Conservation (phyloP, 2,797 vertebrate species). For the Sebastes itinus region DNA sequence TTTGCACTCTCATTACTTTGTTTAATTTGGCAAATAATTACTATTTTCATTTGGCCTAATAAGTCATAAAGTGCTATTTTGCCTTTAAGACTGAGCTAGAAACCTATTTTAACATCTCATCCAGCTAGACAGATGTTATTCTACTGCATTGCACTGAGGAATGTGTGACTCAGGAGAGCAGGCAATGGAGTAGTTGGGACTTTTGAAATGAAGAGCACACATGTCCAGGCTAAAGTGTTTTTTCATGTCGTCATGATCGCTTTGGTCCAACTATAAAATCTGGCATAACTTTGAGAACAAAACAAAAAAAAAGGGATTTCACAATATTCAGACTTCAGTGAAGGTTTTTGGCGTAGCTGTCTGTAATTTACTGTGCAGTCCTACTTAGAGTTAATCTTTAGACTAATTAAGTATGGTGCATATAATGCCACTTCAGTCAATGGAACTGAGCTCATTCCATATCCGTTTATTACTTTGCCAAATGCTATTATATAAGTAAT, state of each 20-base stretch:
- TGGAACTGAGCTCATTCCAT: conserved; percentile 51
- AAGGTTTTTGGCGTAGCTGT: conserved; percentile 36
- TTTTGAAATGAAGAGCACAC: neutral
- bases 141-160: neutral
- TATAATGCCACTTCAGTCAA: conserved; percentile 49
- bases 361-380: conserved; percentile 50
- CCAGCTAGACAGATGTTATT: neutral
- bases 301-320: conserved; percentile 2
- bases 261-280: conserved; percentile 4
- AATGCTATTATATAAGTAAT: conserved; percentile 50
- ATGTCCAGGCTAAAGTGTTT: neutral
- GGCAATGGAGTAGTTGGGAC: neutral
- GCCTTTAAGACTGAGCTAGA: conserved; percentile 7
- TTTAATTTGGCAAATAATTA: conserved; percentile 39
- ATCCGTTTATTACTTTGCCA: conserved; percentile 54
- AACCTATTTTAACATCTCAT: conserved; percentile 7
- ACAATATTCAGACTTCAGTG: conserved; percentile 22
- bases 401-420: conserved; percentile 63
- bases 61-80: conserved; percentile 16
- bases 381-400: conserved; percentile 65
- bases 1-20: conserved; percentile 15
- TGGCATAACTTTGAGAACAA: conserved; percentile 20
- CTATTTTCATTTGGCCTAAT: conserved; percentile 25
- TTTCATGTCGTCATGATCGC: conserved; percentile 12
- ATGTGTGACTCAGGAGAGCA: neutral